Evolutionary conservation across 35 echinoderm and acorn worm genomes (phyloP).

Genomic region (Heliocidaris tuberculata): DNA sequence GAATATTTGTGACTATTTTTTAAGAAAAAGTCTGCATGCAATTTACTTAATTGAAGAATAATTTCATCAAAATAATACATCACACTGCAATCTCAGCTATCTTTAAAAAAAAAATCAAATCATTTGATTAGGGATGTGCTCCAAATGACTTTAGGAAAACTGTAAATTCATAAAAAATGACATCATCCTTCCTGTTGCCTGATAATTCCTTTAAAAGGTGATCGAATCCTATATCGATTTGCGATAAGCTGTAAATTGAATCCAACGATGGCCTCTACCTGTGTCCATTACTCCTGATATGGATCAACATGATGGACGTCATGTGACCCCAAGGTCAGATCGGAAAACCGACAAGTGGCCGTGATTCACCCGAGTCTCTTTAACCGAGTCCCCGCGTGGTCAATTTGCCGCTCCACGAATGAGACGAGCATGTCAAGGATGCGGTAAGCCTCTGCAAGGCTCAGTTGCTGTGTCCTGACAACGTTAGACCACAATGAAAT

Average conservation of each 20-base stretch:
- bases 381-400: neutral
- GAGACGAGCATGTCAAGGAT: neutral
- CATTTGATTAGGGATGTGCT: too few relatives aligned
- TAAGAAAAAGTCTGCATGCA: neutral
- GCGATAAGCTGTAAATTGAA: constrained; percentile 17
- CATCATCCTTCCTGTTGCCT: neutral
- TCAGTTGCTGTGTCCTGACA: neutral
- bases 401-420: neutral
- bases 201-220: neutral
- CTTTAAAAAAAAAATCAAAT: neutral
- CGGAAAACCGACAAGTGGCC: neutral
- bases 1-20: too few relatives aligned
- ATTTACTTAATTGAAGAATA: neutral
- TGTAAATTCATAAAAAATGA: neutral
- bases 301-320: constrained; percentile 16
- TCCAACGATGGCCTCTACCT: neutral
- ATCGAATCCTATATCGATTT: neutral
- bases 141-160: too few relatives aligned
- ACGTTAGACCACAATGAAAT: neutral
- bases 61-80: too few relatives aligned
- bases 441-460: neutral
- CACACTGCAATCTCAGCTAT: neutral
- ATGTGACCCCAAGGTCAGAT: neutral
- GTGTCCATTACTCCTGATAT: constrained; percentile 22
- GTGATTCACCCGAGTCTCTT: neutral